phyloP scores from a whole-genome alignment of 2,797 vertebrate species.

The Columba guinea region DNA sequence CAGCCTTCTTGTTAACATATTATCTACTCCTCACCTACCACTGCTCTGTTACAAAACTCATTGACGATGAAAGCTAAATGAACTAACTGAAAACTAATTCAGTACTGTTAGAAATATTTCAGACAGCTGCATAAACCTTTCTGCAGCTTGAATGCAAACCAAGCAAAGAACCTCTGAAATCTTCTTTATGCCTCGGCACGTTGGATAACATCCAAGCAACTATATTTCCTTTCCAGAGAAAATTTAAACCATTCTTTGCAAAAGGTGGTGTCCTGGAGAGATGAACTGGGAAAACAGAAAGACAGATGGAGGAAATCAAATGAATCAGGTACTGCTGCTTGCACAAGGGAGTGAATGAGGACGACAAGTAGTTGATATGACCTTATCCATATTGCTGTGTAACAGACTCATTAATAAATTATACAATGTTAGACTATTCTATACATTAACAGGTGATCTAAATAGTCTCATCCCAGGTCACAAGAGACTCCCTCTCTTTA shows the following conservation, averaged over 20 bases:
- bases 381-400: background rate
- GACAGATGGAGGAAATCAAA: conserved; percentile 67
- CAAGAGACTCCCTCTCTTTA: background rate
- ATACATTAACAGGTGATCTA: background rate
- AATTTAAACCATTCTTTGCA: conserved; percentile 66
- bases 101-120: conserved; percentile 18
- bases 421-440: background rate
- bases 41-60: conserved; percentile 59
- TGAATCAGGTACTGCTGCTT: conserved; percentile 55
- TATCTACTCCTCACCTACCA: conserved; percentile 63
- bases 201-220: conserved; percentile 40
- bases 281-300: conserved; percentile 54
- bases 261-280: conserved; percentile 64
- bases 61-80: conserved; percentile 64
- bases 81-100: conserved; percentile 44
- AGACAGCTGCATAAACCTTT: conserved; percentile 1
- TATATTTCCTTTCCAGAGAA: conserved; percentile 49
- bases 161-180: background rate
- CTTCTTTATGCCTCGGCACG: background rate
- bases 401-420: background rate
- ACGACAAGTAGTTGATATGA: background rate
- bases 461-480: background rate
- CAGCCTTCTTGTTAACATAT: conserved; percentile 68
- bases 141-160: background rate
- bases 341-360: conserved; percentile 51